These are phyloP conservation scores for Apamea monoglypha DNA, from an alignment of 2,888 invertebrate species.

Conservation along the genomic window DNA sequence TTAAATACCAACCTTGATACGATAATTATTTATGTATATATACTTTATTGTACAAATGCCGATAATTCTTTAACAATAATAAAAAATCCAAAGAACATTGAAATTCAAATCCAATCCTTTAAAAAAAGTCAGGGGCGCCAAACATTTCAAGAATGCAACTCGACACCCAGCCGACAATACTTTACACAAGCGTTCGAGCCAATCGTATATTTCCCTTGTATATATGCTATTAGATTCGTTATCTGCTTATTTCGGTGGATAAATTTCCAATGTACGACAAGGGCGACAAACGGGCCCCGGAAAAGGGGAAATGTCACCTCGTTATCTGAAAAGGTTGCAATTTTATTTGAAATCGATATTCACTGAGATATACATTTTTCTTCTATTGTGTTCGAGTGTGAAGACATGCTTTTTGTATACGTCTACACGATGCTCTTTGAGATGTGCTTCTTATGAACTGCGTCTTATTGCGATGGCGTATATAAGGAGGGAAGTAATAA, in stretches of 20 bases:
- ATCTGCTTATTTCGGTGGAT: conserved; percentile 90
- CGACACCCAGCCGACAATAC: conserved; percentile 62
- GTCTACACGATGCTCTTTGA: conserved; percentile 67
- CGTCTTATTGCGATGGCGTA: conserved; percentile 28
- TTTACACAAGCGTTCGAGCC: conserved; percentile 70
- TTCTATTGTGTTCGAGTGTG: conserved; percentile 72
- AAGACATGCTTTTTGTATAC: conserved; percentile 68
- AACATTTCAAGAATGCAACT: conserved; percentile 69
- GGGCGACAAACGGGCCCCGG: conserved; percentile 83
- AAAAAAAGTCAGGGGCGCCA: conserved; percentile 45
- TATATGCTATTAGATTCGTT: conserved; percentile 87
- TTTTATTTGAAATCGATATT: conserved; percentile 91
- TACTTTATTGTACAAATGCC: no score
- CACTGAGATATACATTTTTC: conserved; percentile 83
- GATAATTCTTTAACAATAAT: background rate
- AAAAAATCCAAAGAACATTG: conserved; percentile 2
- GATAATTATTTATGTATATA: no score
- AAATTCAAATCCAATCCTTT: conserved; percentile 19
- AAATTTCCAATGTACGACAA: conserved; percentile 86
- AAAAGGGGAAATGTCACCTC: conserved; percentile 89
- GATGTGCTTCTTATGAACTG: conserved; percentile 17
- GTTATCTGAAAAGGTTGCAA: conserved; percentile 90
- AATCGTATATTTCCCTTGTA: conserved; percentile 78
- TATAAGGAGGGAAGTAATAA: conserved; percentile 5
- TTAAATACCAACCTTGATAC: background rate